Conservation (phyloP, 1,140 invertebrate species). For the Caerostris darwini region DNA sequence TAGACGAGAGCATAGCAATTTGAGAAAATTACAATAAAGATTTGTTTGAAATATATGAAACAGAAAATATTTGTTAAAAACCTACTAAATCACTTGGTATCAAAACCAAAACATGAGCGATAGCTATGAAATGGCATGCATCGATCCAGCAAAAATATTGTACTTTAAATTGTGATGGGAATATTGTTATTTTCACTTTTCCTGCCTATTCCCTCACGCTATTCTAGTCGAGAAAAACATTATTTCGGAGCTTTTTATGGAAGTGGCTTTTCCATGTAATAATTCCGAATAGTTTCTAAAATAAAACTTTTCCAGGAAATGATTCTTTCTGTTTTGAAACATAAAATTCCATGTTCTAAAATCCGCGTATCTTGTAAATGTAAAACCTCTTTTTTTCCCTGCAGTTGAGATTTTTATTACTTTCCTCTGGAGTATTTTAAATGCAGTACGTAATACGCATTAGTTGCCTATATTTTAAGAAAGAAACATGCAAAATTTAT, state of each 20-base stretch:
- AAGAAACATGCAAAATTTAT: neutral
- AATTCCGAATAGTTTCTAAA: neutral
- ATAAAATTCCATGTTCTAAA: neutral
- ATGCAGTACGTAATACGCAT: neutral
- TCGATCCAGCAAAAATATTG: neutral
- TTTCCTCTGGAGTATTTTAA: neutral
- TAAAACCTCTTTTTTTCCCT: neutral
- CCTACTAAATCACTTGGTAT: neutral
- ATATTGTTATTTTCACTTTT: slow-evolving; percentile 28
- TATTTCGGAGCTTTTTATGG: neutral
- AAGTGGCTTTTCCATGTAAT: neutral
- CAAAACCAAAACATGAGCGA: neutral
- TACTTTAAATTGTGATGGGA: neutral
- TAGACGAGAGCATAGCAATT: no score
- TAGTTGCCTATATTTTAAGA: neutral
- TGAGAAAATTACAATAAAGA: no score
- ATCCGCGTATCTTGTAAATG: neutral
- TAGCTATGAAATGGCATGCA: neutral
- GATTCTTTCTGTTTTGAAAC: neutral
- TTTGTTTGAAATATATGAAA: no score
- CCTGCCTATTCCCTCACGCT: neutral
- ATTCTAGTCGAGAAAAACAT: neutral
- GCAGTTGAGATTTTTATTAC: neutral
- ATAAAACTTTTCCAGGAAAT: neutral
- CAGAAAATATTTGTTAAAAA: no score